Evolutionary conservation across 2,797 vertebrate species (phyloP).

Genomic region (Rallus crepitans): DNA sequence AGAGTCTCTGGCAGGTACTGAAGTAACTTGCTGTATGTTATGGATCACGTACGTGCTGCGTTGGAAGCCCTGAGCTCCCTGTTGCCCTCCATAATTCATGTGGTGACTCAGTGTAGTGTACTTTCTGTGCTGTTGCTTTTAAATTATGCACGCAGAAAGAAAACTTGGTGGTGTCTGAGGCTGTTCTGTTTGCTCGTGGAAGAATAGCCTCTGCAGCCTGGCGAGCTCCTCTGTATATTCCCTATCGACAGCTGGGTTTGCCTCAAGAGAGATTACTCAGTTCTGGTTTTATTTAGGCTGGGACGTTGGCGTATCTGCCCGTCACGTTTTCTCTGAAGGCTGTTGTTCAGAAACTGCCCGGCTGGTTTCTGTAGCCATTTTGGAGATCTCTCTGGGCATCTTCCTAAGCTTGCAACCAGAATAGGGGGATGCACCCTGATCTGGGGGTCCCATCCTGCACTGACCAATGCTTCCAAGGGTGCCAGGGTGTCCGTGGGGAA

Average conservation of each 20-base stretch:
- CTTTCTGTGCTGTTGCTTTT: conserved; percentile 59
- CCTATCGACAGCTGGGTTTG: neutral
- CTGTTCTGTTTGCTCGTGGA: neutral
- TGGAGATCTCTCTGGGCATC: neutral
- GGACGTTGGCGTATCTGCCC: neutral
- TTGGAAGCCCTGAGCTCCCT: neutral
- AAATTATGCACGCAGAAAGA: conserved; percentile 60
- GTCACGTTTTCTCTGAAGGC: neutral
- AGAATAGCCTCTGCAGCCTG: neutral
- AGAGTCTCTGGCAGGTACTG: neutral
- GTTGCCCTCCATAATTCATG: conserved; percentile 59
- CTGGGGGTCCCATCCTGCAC: neutral
- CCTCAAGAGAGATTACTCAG: neutral
- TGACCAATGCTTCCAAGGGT: rapidly evolving
- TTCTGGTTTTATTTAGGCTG: neutral
- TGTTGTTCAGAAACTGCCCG: neutral
- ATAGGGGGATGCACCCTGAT: neutral
- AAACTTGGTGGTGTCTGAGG: conserved; percentile 39
- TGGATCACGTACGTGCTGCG: neutral
- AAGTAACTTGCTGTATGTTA: conserved; percentile 20
- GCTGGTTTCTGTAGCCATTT: neutral
- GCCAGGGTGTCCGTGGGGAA: neutral
- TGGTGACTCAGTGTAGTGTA: conserved; percentile 15
- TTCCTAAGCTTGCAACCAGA: neutral
- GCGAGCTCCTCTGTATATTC: neutral